Evolutionary conservation across 2,888 invertebrate genomes (phyloP), one percentile per base, ranked within the genome.

Genomic region (Aethes cnicana): DNA sequence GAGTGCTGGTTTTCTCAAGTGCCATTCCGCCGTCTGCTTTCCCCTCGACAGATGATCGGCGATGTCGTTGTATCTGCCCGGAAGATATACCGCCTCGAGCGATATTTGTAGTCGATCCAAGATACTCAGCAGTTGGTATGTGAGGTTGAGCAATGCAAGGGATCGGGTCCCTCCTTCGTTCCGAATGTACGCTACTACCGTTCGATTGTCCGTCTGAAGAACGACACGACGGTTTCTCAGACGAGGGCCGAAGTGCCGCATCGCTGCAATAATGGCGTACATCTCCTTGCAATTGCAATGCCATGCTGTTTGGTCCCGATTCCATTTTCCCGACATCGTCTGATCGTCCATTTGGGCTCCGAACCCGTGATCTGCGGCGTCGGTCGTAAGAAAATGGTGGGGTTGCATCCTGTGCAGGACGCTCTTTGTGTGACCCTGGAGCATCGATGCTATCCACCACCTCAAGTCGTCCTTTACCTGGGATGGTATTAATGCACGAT

Each of bases 101-200:
- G 23, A 23, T 23, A 23, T 23, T 2, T 23, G 4, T 7, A 8
- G 8, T 8, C 23, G 23, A 8, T 23, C 23, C 23, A 23, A 23
- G 8, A 23, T 23, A 8, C 2, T 23, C 23, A 23, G 23, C 2
- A 23, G 23, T 23, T 23, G 23, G 23, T 23, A 23, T 7, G 23
- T 23, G 2, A 23, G 23, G 23, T 17, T 47, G 41, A 2, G 62
- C 64, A 1, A 64, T 62, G 4, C 66, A 66, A 35, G 7, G 66
- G 60, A 23, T 23, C 23, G 23, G 7, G 23, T 23, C 8, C 23
- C 23, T 7, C 23, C 23, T 8, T 23, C 23, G 42, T 65, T 69
- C n/a, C 52, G 44, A 12, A 62, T n/a, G 12, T 61, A 58, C 0
- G 56, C 33, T 0, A 63, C 46, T 3, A 53, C 57, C 6, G 55